A percentile compares a stretch with the other conserved stretches of the same genome.
Conservation (phyloP, 2,113 vertebrate species). For the Pangasianodon hypophthalmus region DNA sequence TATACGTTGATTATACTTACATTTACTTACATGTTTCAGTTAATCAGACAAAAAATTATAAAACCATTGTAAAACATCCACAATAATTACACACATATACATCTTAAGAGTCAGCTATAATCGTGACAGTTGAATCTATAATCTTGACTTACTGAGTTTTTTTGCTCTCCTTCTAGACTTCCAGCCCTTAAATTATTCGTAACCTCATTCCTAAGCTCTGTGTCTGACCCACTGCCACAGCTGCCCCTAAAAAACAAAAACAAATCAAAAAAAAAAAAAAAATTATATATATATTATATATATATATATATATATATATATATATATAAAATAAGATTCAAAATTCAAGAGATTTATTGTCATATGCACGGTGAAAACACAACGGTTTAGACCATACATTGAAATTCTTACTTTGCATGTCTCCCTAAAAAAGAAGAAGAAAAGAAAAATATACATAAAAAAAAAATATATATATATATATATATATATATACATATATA, state of each 20-base stretch:
- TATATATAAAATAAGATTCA: too few relatives aligned
- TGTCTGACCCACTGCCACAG: constrained; percentile 73
- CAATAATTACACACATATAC: not conserved
- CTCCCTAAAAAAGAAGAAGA: too few relatives aligned
- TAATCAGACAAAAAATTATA: too few relatives aligned
- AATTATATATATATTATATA: not conserved
- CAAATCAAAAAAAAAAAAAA: not conserved
- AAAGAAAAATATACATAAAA: too few relatives aligned
- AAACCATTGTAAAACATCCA: not conserved
- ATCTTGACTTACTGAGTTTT: constrained; percentile 78
- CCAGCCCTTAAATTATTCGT: constrained; percentile 79
- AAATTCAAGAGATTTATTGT: too few relatives aligned
- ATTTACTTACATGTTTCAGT: too few relatives aligned
- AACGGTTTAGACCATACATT: too few relatives aligned
- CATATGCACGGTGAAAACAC: too few relatives aligned
- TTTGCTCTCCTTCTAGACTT: constrained; percentile 83
- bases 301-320: too few relatives aligned
- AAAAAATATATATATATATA: too few relatives aligned
- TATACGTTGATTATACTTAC: not conserved
- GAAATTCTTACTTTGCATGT: too few relatives aligned
- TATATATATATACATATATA: too few relatives aligned
- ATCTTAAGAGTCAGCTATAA: not conserved
- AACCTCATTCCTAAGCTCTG: constrained; percentile 81
- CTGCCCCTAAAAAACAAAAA: constrained; percentile 62
- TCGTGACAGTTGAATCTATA: not conserved